These are phyloP conservation scores for Oostethus manadensis DNA, from an alignment of 2,113 vertebrate species.

Conservation along the genomic window DNA sequence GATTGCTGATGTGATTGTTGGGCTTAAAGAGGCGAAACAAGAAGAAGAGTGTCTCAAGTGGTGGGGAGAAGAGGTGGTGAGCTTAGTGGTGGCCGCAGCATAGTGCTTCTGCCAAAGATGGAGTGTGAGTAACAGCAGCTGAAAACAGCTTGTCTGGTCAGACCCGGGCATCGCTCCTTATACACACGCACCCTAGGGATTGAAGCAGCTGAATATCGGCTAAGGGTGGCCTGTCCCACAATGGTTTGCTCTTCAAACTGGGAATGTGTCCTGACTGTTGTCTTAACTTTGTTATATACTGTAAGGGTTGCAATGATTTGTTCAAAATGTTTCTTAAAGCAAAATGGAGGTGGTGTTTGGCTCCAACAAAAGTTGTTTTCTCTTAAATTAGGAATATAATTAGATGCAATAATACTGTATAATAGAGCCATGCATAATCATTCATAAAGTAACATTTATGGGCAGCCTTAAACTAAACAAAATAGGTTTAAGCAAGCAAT, in stretches of 20 bases:
- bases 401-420: neutral
- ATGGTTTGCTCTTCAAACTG: conserved; percentile 31
- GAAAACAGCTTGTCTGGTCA: conserved; percentile 41
- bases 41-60: conserved; percentile 13
- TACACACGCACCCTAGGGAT: conserved; percentile 48
- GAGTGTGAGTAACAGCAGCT: conserved; percentile 56
- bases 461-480: conserved; percentile 10
- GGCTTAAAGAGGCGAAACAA: conserved; percentile 6
- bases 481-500: neutral
- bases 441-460: neutral
- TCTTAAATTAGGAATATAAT: neutral
- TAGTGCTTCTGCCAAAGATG: conserved; percentile 31
- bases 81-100: conserved; percentile 19
- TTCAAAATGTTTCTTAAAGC: too few relatives aligned
- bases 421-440: neutral
- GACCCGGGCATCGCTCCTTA: conserved; percentile 45
- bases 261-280: neutral
- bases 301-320: too few relatives aligned
- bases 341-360: too few relatives aligned
- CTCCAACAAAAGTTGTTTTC: too few relatives aligned
- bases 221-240: conserved; percentile 46
- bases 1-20: neutral
- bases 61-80: conserved; percentile 11
- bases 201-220: conserved; percentile 52
- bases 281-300: neutral